Evolutionary conservation across 2,888 invertebrate species (phyloP).

Genomic region (Amphipoea lucens): DNA sequence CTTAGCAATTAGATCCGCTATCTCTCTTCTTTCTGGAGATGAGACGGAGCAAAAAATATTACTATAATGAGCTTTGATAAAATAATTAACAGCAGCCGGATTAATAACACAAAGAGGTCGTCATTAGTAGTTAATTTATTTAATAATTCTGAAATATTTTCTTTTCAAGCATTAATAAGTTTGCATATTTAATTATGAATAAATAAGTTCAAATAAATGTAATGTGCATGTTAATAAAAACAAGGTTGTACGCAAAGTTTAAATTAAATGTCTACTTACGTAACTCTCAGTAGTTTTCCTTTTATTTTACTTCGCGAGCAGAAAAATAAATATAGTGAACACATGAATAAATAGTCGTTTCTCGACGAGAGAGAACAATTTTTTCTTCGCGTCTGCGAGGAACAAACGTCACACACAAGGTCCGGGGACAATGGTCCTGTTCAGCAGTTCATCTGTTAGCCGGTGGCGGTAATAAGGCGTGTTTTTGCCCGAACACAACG

Average conservation of each 20-base stretch:
- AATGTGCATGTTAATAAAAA: slow-evolving; percentile 6
- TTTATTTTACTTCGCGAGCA: slow-evolving; percentile 57
- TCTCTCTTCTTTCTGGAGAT: neutral
- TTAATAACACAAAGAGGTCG: slow-evolving; percentile 49
- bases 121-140: slow-evolving; percentile 19
- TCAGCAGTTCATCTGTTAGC: slow-evolving; percentile 86
- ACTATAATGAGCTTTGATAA: slow-evolving; percentile 67
- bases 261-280: slow-evolving; percentile 8
- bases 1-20: slow-evolving; percentile 17
- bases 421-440: slow-evolving; percentile 80
- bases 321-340: slow-evolving; percentile 67
- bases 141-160: neutral
- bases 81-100: slow-evolving; percentile 54
- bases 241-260: neutral
- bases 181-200: neutral
- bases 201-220: neutral
- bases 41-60: slow-evolving; percentile 57
- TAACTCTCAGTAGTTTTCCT: slow-evolving; percentile 30
- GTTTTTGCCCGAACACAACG: slow-evolving; percentile 83
- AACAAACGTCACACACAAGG: slow-evolving; percentile 84
- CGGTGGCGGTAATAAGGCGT: slow-evolving; percentile 84
- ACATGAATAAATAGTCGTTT: slow-evolving; percentile 77
- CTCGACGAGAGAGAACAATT: slow-evolving; percentile 66
- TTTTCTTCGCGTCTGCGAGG: slow-evolving; percentile 73
- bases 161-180: neutral